These are phyloP conservation scores for Metallyticus violacea DNA, from an alignment of 2,888 invertebrate genomes.

Conservation along the genomic window DNA sequence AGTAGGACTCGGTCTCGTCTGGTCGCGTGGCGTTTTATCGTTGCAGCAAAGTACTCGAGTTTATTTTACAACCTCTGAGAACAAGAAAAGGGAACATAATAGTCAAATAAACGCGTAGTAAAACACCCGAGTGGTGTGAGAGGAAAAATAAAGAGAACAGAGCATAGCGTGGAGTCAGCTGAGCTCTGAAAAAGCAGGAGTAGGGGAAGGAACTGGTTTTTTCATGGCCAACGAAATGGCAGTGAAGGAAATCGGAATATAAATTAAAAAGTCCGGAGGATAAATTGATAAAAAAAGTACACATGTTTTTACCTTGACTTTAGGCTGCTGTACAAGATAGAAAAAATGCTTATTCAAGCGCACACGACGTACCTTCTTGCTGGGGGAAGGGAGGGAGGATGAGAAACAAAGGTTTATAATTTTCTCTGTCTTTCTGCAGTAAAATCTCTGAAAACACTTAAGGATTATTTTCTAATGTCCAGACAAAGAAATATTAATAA, in stretches of 20 bases:
- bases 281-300: not conserved
- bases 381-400: too few relatives aligned
- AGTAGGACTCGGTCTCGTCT: constrained; percentile 11
- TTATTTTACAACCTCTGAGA: constrained; percentile 26
- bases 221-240: constrained; percentile 27
- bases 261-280: not conserved
- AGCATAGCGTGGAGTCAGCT: not conserved
- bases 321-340: not conserved
- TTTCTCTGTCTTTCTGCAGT: too few relatives aligned
- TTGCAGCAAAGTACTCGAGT: not conserved
- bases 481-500: too few relatives aligned
- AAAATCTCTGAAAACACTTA: too few relatives aligned
- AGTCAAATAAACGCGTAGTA: constrained; percentile 24
- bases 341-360: too few relatives aligned
- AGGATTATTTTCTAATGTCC: too few relatives aligned
- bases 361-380: too few relatives aligned
- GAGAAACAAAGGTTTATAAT: too few relatives aligned
- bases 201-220: constrained; percentile 8
- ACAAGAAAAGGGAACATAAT: constrained; percentile 23
- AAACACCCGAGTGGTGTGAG: not conserved
- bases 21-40: constrained; percentile 26
- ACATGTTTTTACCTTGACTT: not conserved
- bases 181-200: not conserved
- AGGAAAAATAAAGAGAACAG: not conserved
- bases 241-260: constrained; percentile 17